Conservation (phyloP, 2,113 vertebrate genomes). For the Egretta garzetta region DNA sequence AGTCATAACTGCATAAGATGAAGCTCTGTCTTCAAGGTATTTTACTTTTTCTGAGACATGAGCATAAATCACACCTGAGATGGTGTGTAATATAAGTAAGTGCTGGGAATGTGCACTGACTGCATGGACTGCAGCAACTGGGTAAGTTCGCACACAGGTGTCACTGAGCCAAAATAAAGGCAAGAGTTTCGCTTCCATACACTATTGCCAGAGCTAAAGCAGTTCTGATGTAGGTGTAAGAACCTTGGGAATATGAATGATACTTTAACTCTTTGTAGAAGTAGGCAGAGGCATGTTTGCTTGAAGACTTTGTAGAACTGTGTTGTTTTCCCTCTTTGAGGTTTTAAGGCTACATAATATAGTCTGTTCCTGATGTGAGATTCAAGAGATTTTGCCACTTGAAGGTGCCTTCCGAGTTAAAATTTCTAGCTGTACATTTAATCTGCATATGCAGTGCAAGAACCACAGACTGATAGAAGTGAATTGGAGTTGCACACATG, state of each 20-base stretch:
- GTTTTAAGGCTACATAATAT: neutral
- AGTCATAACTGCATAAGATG: neutral
- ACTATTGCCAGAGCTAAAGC: neutral
- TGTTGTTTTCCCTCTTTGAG: neutral
- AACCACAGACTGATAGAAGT: neutral
- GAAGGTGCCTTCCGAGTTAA: neutral
- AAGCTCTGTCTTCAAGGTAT: neutral
- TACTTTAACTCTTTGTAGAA: neutral
- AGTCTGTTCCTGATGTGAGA: neutral
- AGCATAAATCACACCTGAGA: neutral
- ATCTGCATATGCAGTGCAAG: neutral
- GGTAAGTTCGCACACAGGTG: accelerated
- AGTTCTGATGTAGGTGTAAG: neutral
- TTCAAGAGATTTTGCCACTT: neutral
- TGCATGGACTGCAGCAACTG: neutral
- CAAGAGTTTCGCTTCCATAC: neutral
- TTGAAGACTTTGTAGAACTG: neutral
- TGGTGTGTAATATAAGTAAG: neutral
- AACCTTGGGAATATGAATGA: neutral
- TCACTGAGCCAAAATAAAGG: neutral
- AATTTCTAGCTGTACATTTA: neutral
- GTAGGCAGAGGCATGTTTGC: neutral
- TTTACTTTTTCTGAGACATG: neutral
- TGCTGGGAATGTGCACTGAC: neutral
- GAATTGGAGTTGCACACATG: neutral